Evolutionary conservation across 2,113 vertebrate species (phyloP).

Genomic region (Nestor notabilis): DNA sequence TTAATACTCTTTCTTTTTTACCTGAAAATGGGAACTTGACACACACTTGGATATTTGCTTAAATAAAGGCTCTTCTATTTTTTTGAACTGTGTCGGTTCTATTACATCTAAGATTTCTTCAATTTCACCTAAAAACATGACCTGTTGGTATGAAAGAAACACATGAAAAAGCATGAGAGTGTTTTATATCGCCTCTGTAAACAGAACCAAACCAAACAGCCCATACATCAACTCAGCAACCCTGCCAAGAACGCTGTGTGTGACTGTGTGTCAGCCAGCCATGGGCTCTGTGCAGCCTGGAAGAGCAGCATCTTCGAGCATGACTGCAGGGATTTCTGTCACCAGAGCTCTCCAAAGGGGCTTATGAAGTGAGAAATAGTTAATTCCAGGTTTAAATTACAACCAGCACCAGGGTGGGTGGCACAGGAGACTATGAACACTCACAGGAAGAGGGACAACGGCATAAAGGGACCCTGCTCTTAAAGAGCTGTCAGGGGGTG

Average conservation of each 20-base stretch:
- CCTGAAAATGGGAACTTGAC: constrained; percentile 98
- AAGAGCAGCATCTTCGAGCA: background rate
- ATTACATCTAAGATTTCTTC: constrained; percentile 99
- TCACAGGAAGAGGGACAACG: background rate
- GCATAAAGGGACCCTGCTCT: background rate
- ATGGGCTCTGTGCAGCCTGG: background rate
- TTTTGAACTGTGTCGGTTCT: constrained; percentile 97
- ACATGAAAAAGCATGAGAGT: background rate
- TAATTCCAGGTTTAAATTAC: background rate
- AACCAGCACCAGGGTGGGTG: background rate
- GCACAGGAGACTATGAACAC: background rate
- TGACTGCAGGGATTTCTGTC: background rate
- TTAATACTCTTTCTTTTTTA: constrained; percentile 26
- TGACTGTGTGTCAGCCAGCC: background rate
- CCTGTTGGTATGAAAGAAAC: constrained; percentile 73
- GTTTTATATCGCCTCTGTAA: rapidly evolving
- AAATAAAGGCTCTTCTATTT: constrained; percentile 96
- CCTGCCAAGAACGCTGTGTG: background rate
- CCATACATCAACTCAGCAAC: background rate
- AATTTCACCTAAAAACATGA: constrained; percentile 98
- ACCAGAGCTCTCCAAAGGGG: background rate
- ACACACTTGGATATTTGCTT: constrained; percentile 97
- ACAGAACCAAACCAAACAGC: background rate
- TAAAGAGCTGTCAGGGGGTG: background rate
- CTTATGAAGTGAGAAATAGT: background rate